Percentiles rank a stretch among this genome's conserved stretches.
Evolutionary conservation across 1,140 invertebrate species (phyloP).

Genomic region (Gerris buenoi): DNA sequence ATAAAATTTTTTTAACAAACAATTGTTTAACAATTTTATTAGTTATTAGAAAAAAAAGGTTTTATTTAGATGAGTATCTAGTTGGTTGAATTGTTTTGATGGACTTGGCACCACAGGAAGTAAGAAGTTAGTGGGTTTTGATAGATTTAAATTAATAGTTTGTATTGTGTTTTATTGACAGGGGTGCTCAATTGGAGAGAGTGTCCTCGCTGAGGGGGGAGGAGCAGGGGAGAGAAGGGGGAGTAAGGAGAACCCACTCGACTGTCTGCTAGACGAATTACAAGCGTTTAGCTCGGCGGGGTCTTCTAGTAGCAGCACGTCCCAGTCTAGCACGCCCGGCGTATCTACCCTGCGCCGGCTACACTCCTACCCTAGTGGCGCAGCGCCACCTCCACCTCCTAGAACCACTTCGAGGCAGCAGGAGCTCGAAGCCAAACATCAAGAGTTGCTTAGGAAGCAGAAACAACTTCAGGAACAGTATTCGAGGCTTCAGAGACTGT

Average conservation of each 20-base stretch:
- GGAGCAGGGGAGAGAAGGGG: conserved; percentile 39
- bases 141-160: no score
- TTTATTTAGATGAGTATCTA: no score
- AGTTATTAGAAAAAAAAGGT: no score
- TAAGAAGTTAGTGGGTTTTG: no score
- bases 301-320: not conserved
- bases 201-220: conserved; percentile 31
- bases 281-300: conserved; percentile 53
- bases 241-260: conserved; percentile 82
- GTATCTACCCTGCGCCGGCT: conserved; percentile 45
- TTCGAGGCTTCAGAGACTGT: conserved; percentile 63
- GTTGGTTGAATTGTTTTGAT: no score
- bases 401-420: conserved; percentile 66
- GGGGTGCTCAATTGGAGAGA: conserved; percentile 7
- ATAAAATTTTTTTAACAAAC: no score
- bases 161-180: no score
- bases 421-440: conserved; percentile 62
- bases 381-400: conserved; percentile 72
- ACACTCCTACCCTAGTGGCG: conserved; percentile 54
- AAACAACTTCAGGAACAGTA: conserved; percentile 77
- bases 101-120: no score
- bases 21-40: no score
- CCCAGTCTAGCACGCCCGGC: not conserved
- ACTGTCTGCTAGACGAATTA: conserved; percentile 83
- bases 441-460: conserved; percentile 71